Evolutionary conservation across 2,113 vertebrate species (phyloP), one percentile per base, ranked within the genome.

Genomic region (Diphyllodes magnificus): DNA sequence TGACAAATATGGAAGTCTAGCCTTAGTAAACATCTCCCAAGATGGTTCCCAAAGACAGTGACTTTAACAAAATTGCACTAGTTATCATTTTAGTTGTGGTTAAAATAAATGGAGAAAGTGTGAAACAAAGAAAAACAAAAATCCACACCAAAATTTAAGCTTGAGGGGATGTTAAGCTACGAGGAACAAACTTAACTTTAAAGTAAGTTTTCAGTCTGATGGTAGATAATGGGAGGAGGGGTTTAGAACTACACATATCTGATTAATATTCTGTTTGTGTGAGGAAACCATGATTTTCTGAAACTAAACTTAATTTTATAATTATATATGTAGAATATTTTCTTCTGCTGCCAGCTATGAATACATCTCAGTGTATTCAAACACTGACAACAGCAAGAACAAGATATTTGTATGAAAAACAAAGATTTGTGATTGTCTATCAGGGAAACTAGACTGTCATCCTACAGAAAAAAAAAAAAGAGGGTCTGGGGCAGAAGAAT

Each of bases 391-490:
- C 6, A 70, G 7, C 30, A 64, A 45, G 15, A 23, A 40, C 6
- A n/a, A 45, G 6, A 11, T 28, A 11, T 63, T 57, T 82, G 6
- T 17, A 50, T 33, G 39, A 71, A 89, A 85, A 3, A 0, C 7
- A 79, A 57, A 71, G 5, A 37, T 30, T 33, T 37, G 1, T 44
- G 10, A 37, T 64, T 76, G 79, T 87, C 39, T 70, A 4, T 15
- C 6, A 11, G 5, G 30, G 11, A 45, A 78, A 72, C 3, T 27
- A 23, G 25, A 30, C 4, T 63, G 13, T 40, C 16, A 86, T 13
- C 14, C 10, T 11, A 45, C 2, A 45, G 11, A 10, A 10, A 5
- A 9, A 20, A 9, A 7, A 23, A 7, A 10, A 4, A 2, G 4
- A 9, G 9, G 21, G 7, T 24, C 15, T 31, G 9, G 5, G 21